Base-by-base conservation (phyloP, 2,113 vertebrate genomes). In the Butorides virescens region DNA sequence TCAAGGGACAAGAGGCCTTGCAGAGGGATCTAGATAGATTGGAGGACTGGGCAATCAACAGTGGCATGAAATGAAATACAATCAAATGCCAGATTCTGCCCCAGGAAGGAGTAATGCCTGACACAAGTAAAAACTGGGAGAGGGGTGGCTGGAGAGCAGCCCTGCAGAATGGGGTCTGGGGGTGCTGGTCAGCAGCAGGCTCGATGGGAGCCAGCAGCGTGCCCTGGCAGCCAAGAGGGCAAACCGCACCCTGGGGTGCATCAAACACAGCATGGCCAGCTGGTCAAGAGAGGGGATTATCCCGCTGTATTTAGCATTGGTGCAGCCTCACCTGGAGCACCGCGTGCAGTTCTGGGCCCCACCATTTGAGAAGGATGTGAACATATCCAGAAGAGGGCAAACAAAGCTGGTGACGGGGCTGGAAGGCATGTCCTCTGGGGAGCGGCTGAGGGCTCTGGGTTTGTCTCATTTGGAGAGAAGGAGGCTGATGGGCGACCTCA, bases 51-150 rank as follows among this genome's bases (percentile, higher is more conserved):
- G 39, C 49, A 68, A 56, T 29, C 70, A 63, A 29, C 36, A 75
- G 7, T 7, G 5, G 26, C 55, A 29, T 14, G 18, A 70, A 50
- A 70, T 4, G 5, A 11, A 49, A 61, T 36, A 61, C 29, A 39
- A 62, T 62, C 12, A 70, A 75, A 62, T 49, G 32, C 22, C 1
- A 1, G 27, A 52, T 73, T 52, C 55, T 46, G 50, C 10, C 16
- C 5, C 4, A 7, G 15, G 23, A 32, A 4, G 7, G 9, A 71
- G 8, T 12, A 52, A 84, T 0, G 1, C 30, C 3, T 1, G 4
- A 18, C 9, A 23, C 52, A 79, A 46, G 36, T 5, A 25, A 19
- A 19, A 30, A 11, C 5, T 30, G 12, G 8, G 32, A 12, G 46
- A 26, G 9, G 16, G 36, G 27, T 9, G 2, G 22, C 34, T 30